phyloP scores from a whole-genome alignment of 2,888 invertebrate genomes.

The Seira ritae region DNA sequence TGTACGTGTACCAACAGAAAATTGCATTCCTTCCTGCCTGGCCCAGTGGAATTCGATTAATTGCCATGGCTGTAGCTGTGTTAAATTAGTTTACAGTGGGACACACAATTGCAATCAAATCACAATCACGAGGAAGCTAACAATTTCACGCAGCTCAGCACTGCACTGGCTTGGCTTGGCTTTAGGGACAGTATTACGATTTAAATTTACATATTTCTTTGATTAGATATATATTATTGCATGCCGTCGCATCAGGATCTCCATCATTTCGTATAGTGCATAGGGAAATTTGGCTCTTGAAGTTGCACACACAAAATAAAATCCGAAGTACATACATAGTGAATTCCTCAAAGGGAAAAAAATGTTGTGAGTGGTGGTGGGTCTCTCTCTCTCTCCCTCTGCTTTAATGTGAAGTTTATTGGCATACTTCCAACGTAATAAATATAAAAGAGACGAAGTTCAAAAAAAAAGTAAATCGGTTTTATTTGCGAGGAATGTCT shows the following conservation, averaged over 20 bases:
- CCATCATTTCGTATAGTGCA: neutral
- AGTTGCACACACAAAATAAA: too few relatives aligned
- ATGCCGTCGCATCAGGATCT: neutral
- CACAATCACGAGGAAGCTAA: neutral
- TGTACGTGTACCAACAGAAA: neutral
- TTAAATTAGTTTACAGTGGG: neutral
- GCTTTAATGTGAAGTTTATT: slow-evolving; percentile 1
- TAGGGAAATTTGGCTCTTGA: too few relatives aligned
- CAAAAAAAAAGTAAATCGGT: neutral
- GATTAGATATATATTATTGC: neutral
- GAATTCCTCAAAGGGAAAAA: neutral
- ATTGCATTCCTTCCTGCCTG: neutral
- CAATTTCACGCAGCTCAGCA: slow-evolving; percentile 1
- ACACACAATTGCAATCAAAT: neutral
- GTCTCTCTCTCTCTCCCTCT: neutral
- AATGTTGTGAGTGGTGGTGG: neutral
- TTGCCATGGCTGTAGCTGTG: too few relatives aligned
- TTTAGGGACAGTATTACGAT: neutral
- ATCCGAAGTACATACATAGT: too few relatives aligned
- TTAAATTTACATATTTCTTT: neutral
- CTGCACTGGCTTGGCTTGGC: too few relatives aligned
- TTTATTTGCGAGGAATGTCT: neutral
- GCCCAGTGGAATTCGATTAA: too few relatives aligned
- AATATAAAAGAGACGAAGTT: neutral
- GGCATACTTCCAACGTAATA: slow-evolving; percentile 16